phyloP scores from a whole-genome alignment of 2,113 vertebrate species.

The Xyliphius kryptos region DNA sequence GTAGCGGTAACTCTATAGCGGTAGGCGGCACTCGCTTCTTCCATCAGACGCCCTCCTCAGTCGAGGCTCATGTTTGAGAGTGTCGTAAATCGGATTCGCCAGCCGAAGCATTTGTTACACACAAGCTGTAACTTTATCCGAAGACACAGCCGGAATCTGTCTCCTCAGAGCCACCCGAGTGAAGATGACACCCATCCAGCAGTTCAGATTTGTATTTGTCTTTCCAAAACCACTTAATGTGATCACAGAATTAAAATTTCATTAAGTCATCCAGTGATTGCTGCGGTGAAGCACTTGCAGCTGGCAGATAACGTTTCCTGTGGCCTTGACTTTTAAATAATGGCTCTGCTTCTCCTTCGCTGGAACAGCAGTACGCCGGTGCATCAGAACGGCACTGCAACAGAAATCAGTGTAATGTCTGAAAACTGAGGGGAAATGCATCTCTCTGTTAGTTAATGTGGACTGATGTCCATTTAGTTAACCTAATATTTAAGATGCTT shows the following conservation, averaged over 20 bases:
- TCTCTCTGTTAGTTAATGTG: no score
- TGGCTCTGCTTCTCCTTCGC: no score
- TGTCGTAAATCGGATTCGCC: slow-evolving; percentile 34
- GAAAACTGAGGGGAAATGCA: no score
- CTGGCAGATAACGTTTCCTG: slow-evolving; percentile 52
- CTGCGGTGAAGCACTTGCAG: slow-evolving; percentile 37
- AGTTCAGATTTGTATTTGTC: slow-evolving; percentile 57
- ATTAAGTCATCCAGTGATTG: slow-evolving; percentile 52
- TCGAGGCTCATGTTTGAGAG: slow-evolving; percentile 45
- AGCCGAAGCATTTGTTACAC: slow-evolving; percentile 34
- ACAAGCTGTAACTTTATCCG: slow-evolving; percentile 47
- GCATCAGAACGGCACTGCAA: no score
- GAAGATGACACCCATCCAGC: slow-evolving; percentile 50
- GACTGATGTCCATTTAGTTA: no score
- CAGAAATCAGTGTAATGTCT: no score
- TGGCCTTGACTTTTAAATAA: slow-evolving; percentile 27
- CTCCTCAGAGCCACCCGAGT: slow-evolving; percentile 49
- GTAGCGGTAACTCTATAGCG: slow-evolving; percentile 32
- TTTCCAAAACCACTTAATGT: slow-evolving; percentile 60
- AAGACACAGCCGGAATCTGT: slow-evolving; percentile 41
- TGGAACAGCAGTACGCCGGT: no score
- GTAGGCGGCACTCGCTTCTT: slow-evolving; percentile 12
- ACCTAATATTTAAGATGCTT: no score
- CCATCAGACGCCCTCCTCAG: slow-evolving; percentile 18
- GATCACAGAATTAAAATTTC: slow-evolving; percentile 72